Evolutionary conservation across 2,888 invertebrate species (phyloP).

Genomic region (Onthophagus sagittarius): DNA sequence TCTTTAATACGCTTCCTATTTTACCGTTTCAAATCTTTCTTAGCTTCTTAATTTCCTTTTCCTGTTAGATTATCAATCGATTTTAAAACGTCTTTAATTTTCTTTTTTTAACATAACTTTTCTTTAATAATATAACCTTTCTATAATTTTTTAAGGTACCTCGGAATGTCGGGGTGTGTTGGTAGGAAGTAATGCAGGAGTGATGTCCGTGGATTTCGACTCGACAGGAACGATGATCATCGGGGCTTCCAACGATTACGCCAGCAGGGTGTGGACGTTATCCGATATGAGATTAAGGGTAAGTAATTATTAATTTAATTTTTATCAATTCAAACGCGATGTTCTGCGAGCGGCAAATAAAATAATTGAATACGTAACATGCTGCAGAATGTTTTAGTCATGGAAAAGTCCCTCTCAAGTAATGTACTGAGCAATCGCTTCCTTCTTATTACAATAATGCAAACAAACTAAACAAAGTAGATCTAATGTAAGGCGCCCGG

Average conservation of each 20-base stretch:
- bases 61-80: too few relatives aligned
- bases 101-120: background rate
- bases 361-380: background rate
- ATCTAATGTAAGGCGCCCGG: background rate
- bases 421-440: background rate
- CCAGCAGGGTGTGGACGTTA: constrained; percentile 94
- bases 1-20: too few relatives aligned
- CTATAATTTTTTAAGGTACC: constrained; percentile 51
- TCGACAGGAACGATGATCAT: constrained; percentile 81
- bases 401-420: background rate
- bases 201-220: constrained; percentile 96
- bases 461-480: background rate
- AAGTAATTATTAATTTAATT: constrained; percentile 11
- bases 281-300: constrained; percentile 85
- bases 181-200: constrained; percentile 91
- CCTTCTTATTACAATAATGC: background rate
- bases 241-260: constrained; percentile 95
- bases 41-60: too few relatives aligned
- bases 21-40: too few relatives aligned
- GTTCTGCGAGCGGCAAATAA: background rate
- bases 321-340: background rate
- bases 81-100: too few relatives aligned
- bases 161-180: constrained; percentile 74
- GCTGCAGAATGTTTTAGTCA: background rate
- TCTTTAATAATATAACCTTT: background rate